Base-by-base conservation (phyloP, 2,888 invertebrate genomes). In the Auanema sp. region DNA sequence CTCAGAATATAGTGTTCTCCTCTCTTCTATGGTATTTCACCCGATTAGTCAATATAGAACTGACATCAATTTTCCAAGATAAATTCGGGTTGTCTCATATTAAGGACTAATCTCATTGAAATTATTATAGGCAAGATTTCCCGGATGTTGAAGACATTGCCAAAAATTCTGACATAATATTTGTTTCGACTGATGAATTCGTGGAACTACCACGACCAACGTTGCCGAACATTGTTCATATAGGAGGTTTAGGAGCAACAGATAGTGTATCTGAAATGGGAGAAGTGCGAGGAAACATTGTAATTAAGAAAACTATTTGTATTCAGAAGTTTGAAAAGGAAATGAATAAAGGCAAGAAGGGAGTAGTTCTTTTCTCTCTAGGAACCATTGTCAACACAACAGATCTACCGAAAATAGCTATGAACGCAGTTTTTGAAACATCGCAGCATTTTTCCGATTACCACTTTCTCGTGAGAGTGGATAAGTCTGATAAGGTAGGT, bases 331-430 rank as follows among this genome's bases (percentile, higher is more conserved):
- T 73, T 23, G 42, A 51, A n/a, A 51, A 49, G 11, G 62, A 68
- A 41, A 69, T 78, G 72, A 23, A 49, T 0, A 65, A 61, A 18
- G 73, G 73, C 6, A 56, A 68, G 42, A 63, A 71, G 25, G 78
- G 76, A 6, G 65, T 75, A 1, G 57, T 78, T 18, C 58, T 67
- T 4, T 72, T 78, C 58, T 74, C 76, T 10, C 56, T 78, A 25
- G 78, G 78, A 33, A 72, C 76, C 3, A 72, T 72, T 50, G 72
- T 68, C 11, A 72, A 72, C 43, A 72, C 75, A 2, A 66, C 76
- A 0, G 40, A 54, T 5, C 60, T 77, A 2, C 76, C 75, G 1
- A 23, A 58, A 5, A 14, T 14, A 2, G 60, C 76, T n/a, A 68
- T 71, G 72, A 52, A 66, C 16, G 68, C 74, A 33, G 42, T 78